Base-by-base conservation (phyloP, 2,113 vertebrate genomes). In the Dipodomys stephensi region DNA sequence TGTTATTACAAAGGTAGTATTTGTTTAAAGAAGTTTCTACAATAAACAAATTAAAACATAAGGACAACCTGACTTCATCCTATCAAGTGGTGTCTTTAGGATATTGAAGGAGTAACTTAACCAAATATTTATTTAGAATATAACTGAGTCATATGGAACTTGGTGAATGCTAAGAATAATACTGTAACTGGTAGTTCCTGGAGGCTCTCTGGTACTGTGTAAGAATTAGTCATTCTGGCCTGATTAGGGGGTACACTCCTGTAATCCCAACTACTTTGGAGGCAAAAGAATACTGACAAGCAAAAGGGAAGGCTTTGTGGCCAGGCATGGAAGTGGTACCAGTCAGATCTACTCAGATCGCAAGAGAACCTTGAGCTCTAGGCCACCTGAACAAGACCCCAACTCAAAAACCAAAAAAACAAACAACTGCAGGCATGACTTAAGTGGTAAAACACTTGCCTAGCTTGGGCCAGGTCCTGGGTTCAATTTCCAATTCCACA, bases 1-100 rank as follows among this genome's bases (percentile, higher is more conserved):
- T 5, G 2, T 53, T 73, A 76, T 62, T 71, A 35, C 1, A 76
- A n/a, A 2, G 20, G 18, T 35, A 72, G 57, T n/a, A n/a, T 81
- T 84, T 65, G 23, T 12, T 73, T 94, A 73, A 82, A 25, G 35
- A 28, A 84, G 46, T 57, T 89, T 84, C 20, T 84, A 2, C 69
- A 69, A 15, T 92, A 80, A 85, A 49, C 35, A 76, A 85, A 86
- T 72, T 67, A 76, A 87, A 92, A 85, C 12, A 49, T 69, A 49
- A 8, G 8, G 49, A 8, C 18, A 57, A 30, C 20, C 46, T 77
- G 57, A 92, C 30, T n/a, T 87, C 62, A 65, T 49, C 13, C 39
- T 91, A 57, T 28, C 44, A 68, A 80, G 71, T 25, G 53, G 39
- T 39, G 5, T 39, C 39, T 39, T 39, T 60, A 60, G 57, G 57